A percentile compares a stretch with the other conserved stretches of the same genome.
Conservation (phyloP, 1,140 invertebrate species). For the Drosophila littoralis region DNA sequence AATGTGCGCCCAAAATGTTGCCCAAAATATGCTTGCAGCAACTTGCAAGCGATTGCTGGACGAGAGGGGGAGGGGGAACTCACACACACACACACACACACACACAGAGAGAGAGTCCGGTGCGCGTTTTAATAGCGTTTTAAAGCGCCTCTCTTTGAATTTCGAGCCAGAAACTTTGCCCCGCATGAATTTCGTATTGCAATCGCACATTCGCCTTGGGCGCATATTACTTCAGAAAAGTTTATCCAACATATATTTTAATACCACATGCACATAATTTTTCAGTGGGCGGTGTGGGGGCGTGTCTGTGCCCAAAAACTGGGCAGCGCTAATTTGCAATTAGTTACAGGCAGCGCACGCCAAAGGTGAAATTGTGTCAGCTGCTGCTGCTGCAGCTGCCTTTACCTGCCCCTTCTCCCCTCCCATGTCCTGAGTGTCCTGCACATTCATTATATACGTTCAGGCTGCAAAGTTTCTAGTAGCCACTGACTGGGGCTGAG, state of each 20-base stretch:
- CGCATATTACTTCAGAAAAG: constrained; percentile 47
- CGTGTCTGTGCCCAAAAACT: background rate
- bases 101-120: constrained; percentile 47
- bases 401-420: background rate
- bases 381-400: constrained; percentile 9
- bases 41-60: background rate
- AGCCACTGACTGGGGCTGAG: background rate
- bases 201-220: constrained; percentile 57
- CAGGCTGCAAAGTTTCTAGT: constrained; percentile 22
- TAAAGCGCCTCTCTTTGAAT: constrained; percentile 67
- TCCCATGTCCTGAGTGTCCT: background rate
- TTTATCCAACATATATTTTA: constrained; percentile 48
- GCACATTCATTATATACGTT: constrained; percentile 19
- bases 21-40: constrained; percentile 64
- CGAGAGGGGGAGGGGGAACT: background rate
- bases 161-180: constrained; percentile 62
- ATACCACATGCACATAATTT: constrained; percentile 16
- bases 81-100: constrained; percentile 8
- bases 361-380: constrained; percentile 32
- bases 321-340: constrained; percentile 50
- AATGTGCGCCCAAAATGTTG: constrained; percentile 78
- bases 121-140: constrained; percentile 72
- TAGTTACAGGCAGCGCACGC: constrained; percentile 38
- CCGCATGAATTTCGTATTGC: constrained; percentile 66
- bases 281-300: background rate